These are phyloP conservation scores for Phacellophora camtschatica DNA, from an alignment of 30 jellyfish, hydroid and myxozoan species.

Conservation along the genomic window DNA sequence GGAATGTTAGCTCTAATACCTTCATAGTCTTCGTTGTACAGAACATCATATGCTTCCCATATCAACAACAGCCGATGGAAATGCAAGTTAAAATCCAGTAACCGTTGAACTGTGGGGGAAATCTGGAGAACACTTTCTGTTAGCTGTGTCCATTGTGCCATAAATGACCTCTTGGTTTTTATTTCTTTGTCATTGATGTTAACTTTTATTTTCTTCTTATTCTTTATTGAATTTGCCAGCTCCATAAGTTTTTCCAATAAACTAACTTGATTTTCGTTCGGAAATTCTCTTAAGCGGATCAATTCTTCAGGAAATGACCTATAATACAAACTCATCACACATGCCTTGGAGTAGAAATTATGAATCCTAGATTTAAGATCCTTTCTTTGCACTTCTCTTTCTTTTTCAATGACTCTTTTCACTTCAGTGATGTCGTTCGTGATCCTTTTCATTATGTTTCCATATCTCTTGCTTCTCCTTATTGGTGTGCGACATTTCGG, in stretches of 20 bases:
- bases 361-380: not conserved
- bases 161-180: not conserved
- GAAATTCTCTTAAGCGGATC: no score
- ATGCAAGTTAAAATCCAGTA: not conserved
- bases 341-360: no score
- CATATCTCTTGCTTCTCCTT: slow-evolving; percentile 8
- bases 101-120: not conserved
- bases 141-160: not conserved
- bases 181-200: not conserved
- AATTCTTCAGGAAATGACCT: no score
- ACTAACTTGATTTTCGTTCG: not conserved
- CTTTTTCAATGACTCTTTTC: not conserved
- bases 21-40: not conserved
- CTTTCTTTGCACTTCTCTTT: not conserved
- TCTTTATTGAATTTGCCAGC: not conserved
- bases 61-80: not conserved
- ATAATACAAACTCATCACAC: no score
- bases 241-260: not conserved
- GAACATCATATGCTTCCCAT: not conserved
- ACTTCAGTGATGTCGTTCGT: not conserved
- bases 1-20: not conserved
- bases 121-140: not conserved
- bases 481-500: slow-evolving; percentile 44
- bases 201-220: no score
- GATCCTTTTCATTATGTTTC: not conserved